These are phyloP conservation scores for Myripristis murdjan DNA, from an alignment of 2,797 vertebrate genomes.

Conservation along the genomic window DNA sequence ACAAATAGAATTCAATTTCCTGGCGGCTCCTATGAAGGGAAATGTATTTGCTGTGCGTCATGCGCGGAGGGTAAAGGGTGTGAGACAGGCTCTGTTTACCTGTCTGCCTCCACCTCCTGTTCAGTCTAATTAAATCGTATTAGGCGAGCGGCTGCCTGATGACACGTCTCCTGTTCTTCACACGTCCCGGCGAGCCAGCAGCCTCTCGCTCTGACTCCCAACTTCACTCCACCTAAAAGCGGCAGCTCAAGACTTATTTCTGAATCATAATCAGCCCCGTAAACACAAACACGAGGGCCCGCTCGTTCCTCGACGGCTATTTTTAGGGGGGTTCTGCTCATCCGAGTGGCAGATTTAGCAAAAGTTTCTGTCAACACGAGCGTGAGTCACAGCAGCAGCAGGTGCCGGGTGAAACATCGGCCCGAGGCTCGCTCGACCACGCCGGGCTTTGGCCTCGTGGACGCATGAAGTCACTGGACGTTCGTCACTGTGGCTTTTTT, in stretches of 20 bases:
- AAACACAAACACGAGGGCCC: not conserved
- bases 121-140: not conserved
- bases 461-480: slow-evolving; percentile 63
- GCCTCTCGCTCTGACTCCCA: slow-evolving; percentile 38
- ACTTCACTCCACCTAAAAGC: slow-evolving; percentile 39
- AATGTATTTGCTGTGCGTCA: too few relatives aligned
- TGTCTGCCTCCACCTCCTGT: not conserved
- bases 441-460: slow-evolving; percentile 15
- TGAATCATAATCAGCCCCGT: not conserved
- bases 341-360: slow-evolving; percentile 48
- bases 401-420: slow-evolving; percentile 72
- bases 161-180: too few relatives aligned
- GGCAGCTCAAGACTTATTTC: slow-evolving; percentile 24
- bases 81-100: not conserved
- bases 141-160: slow-evolving; percentile 1
- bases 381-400: slow-evolving; percentile 66
- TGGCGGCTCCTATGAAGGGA: too few relatives aligned
- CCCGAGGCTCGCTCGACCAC: slow-evolving; percentile 26
- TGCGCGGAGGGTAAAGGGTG: too few relatives aligned
- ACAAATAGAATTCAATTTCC: too few relatives aligned
- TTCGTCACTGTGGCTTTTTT: slow-evolving; percentile 79
- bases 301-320: slow-evolving; percentile 25
- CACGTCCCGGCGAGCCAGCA: not conserved
- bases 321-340: slow-evolving; percentile 34
- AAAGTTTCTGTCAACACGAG: slow-evolving; percentile 39